A percentile compares a stretch with the other conserved stretches of the same genome.
Conservation (phyloP, 1,140 invertebrate genomes). For the Microplitis mediator region DNA sequence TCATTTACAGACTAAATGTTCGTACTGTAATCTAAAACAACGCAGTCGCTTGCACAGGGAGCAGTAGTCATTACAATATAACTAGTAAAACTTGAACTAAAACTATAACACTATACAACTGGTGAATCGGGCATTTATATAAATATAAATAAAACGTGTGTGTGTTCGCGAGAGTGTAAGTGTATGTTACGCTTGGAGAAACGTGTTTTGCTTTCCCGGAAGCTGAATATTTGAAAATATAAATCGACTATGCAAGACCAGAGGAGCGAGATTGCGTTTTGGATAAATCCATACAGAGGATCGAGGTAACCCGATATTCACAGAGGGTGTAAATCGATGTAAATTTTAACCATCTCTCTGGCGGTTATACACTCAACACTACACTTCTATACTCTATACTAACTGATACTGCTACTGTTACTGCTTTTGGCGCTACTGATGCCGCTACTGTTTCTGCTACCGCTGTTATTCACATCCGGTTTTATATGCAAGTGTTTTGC, state of each 20-base stretch:
- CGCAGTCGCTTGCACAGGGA: neutral
- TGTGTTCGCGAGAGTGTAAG: neutral
- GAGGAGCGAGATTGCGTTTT: constrained; percentile 26
- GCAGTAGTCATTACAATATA: neutral
- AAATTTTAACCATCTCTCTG: constrained; percentile 21
- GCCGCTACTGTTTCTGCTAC: neutral
- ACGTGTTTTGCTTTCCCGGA: constrained; percentile 24
- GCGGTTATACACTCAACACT: neutral
- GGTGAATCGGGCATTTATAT: neutral
- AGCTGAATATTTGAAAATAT: constrained; percentile 30
- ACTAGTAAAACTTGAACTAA: neutral
- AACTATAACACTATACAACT: neutral
- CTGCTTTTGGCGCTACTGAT: neutral
- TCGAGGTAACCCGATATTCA: constrained; percentile 25
- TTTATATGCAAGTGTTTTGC: neutral
- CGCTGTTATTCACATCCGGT: neutral
- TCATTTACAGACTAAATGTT: neutral
- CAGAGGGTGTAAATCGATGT: constrained; percentile 25
- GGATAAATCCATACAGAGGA: constrained; percentile 21
- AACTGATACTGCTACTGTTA: neutral
- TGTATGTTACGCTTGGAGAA: neutral
- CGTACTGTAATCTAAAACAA: too few species aligned
- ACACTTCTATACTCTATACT: too few species aligned
- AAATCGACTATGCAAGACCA: constrained; percentile 11
- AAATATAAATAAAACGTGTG: neutral